These are phyloP conservation scores for Astyanax mexicanus DNA, from an alignment of 2,797 vertebrate species.

Conservation along the genomic window DNA sequence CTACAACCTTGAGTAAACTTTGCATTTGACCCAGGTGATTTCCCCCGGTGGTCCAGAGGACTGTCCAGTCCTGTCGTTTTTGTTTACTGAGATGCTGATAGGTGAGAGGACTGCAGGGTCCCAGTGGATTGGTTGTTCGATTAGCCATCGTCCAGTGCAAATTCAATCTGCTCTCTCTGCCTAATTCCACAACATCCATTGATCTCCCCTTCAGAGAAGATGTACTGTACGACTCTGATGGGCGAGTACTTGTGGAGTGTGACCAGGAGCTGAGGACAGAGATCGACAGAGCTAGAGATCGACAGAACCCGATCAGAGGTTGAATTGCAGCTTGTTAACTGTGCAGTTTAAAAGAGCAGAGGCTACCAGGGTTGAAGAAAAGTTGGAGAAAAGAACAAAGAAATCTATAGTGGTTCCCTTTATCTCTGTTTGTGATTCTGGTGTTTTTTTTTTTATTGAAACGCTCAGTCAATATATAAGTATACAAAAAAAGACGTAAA, in stretches of 20 bases:
- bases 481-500: background rate
- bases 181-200: slow-evolving; percentile 44
- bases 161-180: slow-evolving; percentile 36
- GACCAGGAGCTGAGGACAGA: slow-evolving; percentile 9
- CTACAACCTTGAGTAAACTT: background rate
- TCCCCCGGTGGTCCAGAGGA: background rate
- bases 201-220: slow-evolving; percentile 30
- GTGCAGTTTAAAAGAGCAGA: background rate
- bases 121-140: slow-evolving; percentile 17
- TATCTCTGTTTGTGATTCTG: background rate
- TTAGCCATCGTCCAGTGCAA: slow-evolving; percentile 31
- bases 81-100: slow-evolving; percentile 4
- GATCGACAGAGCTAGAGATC: background rate
- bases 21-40: background rate
- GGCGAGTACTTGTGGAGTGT: slow-evolving; percentile 1
- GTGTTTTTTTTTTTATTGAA: background rate
- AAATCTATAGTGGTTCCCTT: background rate
- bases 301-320: background rate
- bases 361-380: background rate
- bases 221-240: slow-evolving; percentile 12
- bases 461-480: background rate
- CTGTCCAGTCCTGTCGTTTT: slow-evolving; percentile 12
- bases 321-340: background rate
- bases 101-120: background rate
- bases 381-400: no score